Evolutionary conservation across 64 coral and sea anemone species (phyloP), one percentile per base, ranked within the genome.

Genomic region (Stylophora pistillata): DNA sequence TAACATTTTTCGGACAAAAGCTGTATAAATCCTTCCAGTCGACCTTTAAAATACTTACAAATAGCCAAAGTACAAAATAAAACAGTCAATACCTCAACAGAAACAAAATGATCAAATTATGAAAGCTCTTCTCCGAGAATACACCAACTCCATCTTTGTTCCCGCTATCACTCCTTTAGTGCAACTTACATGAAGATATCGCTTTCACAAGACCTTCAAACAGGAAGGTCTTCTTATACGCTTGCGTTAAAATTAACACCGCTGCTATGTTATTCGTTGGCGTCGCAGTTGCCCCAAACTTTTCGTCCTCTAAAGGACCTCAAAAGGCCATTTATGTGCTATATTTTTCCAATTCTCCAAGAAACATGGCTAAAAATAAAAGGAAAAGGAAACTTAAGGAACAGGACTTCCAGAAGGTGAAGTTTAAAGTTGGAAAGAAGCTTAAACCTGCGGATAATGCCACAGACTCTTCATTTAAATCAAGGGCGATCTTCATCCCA

Each of bases 361-460:
- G 58, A 53, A 74, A 71, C 58, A 99, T 99, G 97, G 87, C 82
- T 1, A 99, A 95, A 79, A 99, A 91, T 71, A 99, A 93, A 52
- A 73, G 97, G 25, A 99, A 99, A 86, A 95, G 86, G 71, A 95
- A 92, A 65, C 89, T 93, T 17, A 99, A 89, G 29, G 78, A 99
- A 52, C 74, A 93, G 53, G 93, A 99, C 73, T 99, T 99, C 63
- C 95, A 95, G 60, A 99, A 99, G 33, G 83, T 95, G 66, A 99
- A 95, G 88, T 74, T 99, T 16, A 99, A 93, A 74, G 97, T 99
- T 59, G 97, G 97, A 71, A 92, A 92, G 74, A 95, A 93, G 37
- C 66, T 92, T 14, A 90, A 91, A 58, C 88, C 86, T 47, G 93
- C 93, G 5, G 59, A 82, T 23, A 95, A 92, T 87, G 90, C 71